Percentiles rank a stretch among this genome's conserved stretches.
These are phyloP conservation scores for Mormyrops attenuatus DNA, from an alignment of 2,797 vertebrate genomes.

Conservation along the genomic window DNA sequence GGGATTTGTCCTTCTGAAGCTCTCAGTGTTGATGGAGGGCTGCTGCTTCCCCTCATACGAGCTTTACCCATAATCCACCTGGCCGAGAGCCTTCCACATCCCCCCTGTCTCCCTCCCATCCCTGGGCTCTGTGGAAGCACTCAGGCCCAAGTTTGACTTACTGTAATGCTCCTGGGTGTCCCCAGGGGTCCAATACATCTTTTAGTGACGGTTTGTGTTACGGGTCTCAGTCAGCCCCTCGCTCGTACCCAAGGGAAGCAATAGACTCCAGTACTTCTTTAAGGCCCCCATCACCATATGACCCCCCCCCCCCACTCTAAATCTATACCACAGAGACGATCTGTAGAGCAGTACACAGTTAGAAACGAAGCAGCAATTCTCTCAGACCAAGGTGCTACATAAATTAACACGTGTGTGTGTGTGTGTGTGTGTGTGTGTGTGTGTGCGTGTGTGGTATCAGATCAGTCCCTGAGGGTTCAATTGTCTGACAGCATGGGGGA, in stretches of 20 bases:
- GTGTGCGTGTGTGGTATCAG: too few species aligned
- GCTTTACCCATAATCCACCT: not conserved
- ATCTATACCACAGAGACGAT: not conserved
- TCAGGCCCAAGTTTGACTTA: not conserved
- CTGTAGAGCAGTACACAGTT: too few species aligned
- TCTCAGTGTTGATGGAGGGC: not conserved
- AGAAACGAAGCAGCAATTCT: too few species aligned
- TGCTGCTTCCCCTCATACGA: not conserved
- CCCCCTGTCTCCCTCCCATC: not conserved
- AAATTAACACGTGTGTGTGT: too few species aligned
- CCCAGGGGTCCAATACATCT: not conserved
- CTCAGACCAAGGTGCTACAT: too few species aligned
- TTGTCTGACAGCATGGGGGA: too few species aligned
- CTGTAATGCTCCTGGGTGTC: not conserved
- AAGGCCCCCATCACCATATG: not conserved
- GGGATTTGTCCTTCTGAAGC: constrained; percentile 7
- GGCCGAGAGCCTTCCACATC: not conserved
- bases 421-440: too few species aligned
- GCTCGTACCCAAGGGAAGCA: not conserved
- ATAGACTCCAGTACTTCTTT: not conserved
- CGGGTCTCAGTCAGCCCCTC: not conserved
- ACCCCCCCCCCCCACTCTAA: not conserved
- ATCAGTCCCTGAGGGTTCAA: too few species aligned
- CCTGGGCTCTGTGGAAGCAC: not conserved
- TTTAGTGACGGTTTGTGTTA: not conserved